phyloP scores from a whole-genome alignment of 2,113 vertebrate species.

The Pycnonotus jocosus region DNA sequence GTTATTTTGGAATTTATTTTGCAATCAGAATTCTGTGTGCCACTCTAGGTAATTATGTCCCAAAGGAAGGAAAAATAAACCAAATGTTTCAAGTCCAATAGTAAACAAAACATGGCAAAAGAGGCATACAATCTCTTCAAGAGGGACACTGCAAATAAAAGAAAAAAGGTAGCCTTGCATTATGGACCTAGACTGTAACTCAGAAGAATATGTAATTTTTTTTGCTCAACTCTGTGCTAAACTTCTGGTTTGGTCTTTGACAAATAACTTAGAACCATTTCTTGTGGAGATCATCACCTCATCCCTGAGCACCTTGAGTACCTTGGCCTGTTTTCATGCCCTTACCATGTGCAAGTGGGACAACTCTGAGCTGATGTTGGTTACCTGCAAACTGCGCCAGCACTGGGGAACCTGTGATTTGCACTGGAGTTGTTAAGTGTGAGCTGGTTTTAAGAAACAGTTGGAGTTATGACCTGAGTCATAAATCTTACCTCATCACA shows the following conservation, averaged over 20 bases:
- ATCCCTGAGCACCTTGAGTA: neutral
- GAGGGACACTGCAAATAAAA: neutral
- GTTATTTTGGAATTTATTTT: neutral
- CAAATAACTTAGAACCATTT: neutral
- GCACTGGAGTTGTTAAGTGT: neutral
- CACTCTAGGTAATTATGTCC: neutral
- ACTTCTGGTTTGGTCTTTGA: neutral
- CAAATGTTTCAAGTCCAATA: neutral
- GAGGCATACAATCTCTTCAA: neutral
- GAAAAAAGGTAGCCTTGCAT: neutral
- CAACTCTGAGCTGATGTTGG: neutral
- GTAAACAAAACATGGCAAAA: neutral
- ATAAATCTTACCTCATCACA: neutral
- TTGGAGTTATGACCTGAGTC: neutral
- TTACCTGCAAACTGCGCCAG: neutral
- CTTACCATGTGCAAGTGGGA: accelerated
- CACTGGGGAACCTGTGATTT: neutral
- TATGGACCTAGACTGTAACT: neutral
- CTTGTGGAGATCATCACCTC: neutral
- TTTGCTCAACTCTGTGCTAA: neutral
- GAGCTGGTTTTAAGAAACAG: neutral
- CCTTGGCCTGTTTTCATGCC: neutral
- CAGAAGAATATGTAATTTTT: accelerated
- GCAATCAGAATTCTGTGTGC: neutral
- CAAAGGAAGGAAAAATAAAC: neutral